phyloP scores from a whole-genome alignment of 2,113 vertebrate genomes.

The Ammodytes marinus region DNA sequence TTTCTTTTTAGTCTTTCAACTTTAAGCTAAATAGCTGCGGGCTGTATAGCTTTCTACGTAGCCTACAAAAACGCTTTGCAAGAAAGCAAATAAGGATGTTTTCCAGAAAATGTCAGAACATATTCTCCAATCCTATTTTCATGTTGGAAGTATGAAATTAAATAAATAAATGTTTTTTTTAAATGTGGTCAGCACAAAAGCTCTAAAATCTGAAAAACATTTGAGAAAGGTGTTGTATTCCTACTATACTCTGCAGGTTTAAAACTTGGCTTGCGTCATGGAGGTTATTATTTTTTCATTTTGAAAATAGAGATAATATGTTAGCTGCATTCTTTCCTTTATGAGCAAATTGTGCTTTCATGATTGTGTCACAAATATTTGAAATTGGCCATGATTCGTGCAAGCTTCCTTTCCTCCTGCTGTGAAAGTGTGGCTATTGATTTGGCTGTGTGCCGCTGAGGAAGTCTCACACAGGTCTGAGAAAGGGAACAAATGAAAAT shows the following conservation, averaged over 20 bases:
- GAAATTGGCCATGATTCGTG: slow-evolving; percentile 16
- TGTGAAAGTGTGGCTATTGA: slow-evolving; percentile 1
- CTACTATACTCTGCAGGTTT: neutral
- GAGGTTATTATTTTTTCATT: slow-evolving; percentile 10
- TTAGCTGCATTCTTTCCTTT: neutral
- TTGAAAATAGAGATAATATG: slow-evolving; percentile 8
- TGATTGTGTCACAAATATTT: slow-evolving; percentile 26
- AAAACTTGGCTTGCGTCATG: neutral
- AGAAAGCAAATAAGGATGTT: neutral
- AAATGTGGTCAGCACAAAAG: neutral
- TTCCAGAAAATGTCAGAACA: neutral
- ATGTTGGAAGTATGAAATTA: too few relatives aligned
- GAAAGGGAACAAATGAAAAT: slow-evolving; percentile 19
- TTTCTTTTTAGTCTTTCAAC: neutral
- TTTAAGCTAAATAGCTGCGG: neutral
- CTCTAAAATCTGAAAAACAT: neutral
- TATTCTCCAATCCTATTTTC: too few relatives aligned
- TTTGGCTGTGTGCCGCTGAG: slow-evolving; percentile 19
- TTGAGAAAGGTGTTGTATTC: neutral
- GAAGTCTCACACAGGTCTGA: neutral
- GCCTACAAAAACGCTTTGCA: neutral
- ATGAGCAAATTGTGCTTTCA: slow-evolving; percentile 20
- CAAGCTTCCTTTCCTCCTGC: slow-evolving; percentile 2
- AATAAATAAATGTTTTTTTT: too few relatives aligned
- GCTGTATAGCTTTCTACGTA: neutral